Evolutionary conservation across 2,888 invertebrate genomes (phyloP), one percentile per base, ranked within the genome.

Genomic region (Trypoxylon attenuatum): DNA sequence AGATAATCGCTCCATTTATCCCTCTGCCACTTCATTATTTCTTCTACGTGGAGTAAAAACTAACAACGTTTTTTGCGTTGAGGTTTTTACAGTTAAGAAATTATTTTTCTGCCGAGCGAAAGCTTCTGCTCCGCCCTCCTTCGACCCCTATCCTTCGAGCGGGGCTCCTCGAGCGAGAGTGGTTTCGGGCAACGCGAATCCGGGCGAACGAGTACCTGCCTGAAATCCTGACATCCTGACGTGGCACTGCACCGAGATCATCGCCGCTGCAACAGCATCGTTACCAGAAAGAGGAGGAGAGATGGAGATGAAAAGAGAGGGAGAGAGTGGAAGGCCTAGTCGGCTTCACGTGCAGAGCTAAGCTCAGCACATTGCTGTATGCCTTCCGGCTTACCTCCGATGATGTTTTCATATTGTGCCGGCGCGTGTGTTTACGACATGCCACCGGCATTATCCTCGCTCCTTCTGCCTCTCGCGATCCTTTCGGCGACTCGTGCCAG

Each of bases 331-430:
- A 15, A 13, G 47, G 38, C 46, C 53, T 15, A 57, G 51, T 41
- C 50, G 47, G 64, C 52, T 54, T 66, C 71, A 51, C 71, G 59
- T 45, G 59, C 63, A 29, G 43, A 67, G 80, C 82, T 79, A 80
- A 83, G 80, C 85, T 86, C 87, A 84, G 86, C 87, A 85, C 84
- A 86, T 86, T 86, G 80, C 80, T 85, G 84, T 87, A 78, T 87
- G 79, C 83, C 78, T 73, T 78, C 71, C 79, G 81, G 87, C 84
- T 87, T 83, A 82, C 78, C 76, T 71, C 79, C 81, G 82, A 82
- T 81, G 83, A 83, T 83, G 83, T 86, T 86, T 86, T 86, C 86
- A 86, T 86, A 85, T 86, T 81, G 84, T 82, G 78, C 63, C 56
- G 61, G 50, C 59, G 51, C 56, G 67, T 55, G 65, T 74, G 69